Evolutionary conservation across 2,113 vertebrate species (phyloP).

Genomic region (Alethe castanea): DNA sequence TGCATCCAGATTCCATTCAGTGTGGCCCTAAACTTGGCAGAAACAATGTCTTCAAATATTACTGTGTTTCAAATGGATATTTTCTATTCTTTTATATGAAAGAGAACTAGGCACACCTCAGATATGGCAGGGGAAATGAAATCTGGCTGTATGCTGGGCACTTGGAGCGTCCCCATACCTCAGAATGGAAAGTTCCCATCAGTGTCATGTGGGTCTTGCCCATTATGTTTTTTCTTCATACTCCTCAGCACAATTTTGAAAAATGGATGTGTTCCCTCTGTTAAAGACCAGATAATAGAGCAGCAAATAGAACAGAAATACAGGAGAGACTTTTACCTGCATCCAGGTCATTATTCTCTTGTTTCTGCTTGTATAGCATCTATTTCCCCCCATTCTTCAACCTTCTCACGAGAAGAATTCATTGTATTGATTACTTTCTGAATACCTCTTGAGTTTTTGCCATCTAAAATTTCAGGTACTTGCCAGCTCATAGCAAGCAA

Average conservation of each 20-base stretch:
- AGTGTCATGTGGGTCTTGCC: background rate
- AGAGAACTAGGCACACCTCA: background rate
- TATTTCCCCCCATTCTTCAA: background rate
- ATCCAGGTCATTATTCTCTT: background rate
- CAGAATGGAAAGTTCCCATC: background rate
- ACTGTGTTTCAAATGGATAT: background rate
- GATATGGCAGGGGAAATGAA: background rate
- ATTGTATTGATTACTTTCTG: background rate
- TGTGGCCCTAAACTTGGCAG: background rate
- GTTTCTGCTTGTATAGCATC: background rate
- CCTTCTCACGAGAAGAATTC: background rate
- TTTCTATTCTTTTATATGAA: background rate
- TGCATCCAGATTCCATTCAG: background rate
- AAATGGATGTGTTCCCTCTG: background rate
- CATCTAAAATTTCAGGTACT: background rate
- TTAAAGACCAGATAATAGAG: background rate
- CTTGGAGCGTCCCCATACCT: background rate
- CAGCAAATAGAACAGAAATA: background rate
- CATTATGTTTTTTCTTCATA: background rate
- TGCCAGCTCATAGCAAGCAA: background rate
- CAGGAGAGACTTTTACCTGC: background rate
- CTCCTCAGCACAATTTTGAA: background rate
- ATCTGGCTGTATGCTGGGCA: background rate
- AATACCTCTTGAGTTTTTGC: background rate
- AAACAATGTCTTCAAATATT: background rate